phyloP scores from a whole-genome alignment of 2,113 vertebrate species.

The Neogale vison region DNA sequence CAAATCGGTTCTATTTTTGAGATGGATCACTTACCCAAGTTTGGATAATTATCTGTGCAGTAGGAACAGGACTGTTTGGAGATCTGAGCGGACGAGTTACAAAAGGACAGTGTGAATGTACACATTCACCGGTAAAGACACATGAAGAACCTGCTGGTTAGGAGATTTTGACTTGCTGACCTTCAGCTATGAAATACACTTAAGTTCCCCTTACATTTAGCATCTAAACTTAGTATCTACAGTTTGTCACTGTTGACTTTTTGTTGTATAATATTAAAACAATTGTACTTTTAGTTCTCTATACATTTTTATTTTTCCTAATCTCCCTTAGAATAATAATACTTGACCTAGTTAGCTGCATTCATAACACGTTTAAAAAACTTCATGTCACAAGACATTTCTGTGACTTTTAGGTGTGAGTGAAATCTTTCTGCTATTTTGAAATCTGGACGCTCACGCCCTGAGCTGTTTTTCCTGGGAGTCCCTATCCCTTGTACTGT shows the following conservation, averaged over 20 bases:
- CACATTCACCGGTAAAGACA: background rate
- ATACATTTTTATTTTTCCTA: background rate
- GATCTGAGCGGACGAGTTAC: background rate
- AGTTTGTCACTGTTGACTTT: background rate
- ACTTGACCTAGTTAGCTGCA: background rate
- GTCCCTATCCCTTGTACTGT: fast-evolving
- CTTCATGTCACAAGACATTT: background rate
- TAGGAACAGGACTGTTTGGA: background rate
- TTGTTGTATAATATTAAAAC: background rate
- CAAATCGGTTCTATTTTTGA: background rate
- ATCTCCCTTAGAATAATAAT: background rate
- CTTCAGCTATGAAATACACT: background rate
- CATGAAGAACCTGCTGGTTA: background rate
- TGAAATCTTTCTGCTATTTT: background rate
- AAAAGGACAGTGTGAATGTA: background rate
- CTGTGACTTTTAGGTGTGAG: background rate
- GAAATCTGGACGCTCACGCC: background rate
- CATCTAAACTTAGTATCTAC: background rate
- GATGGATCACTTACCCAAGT: background rate
- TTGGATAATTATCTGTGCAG: background rate
- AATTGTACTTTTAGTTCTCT: background rate
- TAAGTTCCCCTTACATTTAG: background rate
- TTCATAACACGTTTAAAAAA: background rate
- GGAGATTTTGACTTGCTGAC: background rate
- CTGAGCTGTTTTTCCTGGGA: background rate